Evolutionary conservation across 2,888 invertebrate species (phyloP).

Genomic region (Platycheirus rosarum): DNA sequence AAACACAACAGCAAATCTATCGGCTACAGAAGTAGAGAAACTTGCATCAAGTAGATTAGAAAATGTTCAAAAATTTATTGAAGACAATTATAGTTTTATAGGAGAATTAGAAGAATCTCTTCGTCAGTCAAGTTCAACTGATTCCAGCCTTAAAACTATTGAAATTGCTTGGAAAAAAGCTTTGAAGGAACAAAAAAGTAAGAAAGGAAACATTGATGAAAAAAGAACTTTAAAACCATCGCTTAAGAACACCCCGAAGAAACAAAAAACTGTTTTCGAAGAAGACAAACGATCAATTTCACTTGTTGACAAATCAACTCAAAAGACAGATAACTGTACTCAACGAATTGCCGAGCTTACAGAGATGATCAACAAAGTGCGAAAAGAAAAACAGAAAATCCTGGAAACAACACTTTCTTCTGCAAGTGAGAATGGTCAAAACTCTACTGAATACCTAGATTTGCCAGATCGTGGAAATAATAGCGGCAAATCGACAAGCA

Average conservation of each 20-base stretch:
- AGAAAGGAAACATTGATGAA: too few relatives aligned
- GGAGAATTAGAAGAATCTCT: constrained; percentile 80
- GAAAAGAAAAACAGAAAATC: constrained; percentile 84
- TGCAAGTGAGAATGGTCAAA: constrained; percentile 79
- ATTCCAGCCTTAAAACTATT: constrained; percentile 75
- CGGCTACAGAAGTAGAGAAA: constrained; percentile 67
- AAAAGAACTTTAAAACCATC: background rate
- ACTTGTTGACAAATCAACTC: constrained; percentile 82
- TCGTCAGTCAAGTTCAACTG: constrained; percentile 72
- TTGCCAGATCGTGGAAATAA: constrained; percentile 76
- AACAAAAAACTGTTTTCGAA: background rate
- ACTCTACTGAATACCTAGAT: constrained; percentile 82
- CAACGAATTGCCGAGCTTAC: constrained; percentile 85
- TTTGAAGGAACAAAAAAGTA: too few relatives aligned
- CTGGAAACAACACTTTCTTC: constrained; percentile 82
- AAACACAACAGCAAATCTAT: constrained; percentile 81
- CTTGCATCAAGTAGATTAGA: constrained; percentile 76
- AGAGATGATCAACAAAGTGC: constrained; percentile 84
- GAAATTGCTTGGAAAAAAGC: constrained; percentile 79
- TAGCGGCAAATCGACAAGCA: constrained; percentile 47
- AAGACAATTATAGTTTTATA: constrained; percentile 81
- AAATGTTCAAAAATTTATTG: constrained; percentile 79
- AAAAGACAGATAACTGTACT: constrained; percentile 84
- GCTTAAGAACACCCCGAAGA: constrained; percentile 15
- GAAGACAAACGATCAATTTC: constrained; percentile 4